A percentile compares a stretch with the other conserved stretches of the same genome.
These are phyloP conservation scores for Cervus canadensis DNA, from an alignment of 2,113 vertebrate genomes.

Conservation along the genomic window DNA sequence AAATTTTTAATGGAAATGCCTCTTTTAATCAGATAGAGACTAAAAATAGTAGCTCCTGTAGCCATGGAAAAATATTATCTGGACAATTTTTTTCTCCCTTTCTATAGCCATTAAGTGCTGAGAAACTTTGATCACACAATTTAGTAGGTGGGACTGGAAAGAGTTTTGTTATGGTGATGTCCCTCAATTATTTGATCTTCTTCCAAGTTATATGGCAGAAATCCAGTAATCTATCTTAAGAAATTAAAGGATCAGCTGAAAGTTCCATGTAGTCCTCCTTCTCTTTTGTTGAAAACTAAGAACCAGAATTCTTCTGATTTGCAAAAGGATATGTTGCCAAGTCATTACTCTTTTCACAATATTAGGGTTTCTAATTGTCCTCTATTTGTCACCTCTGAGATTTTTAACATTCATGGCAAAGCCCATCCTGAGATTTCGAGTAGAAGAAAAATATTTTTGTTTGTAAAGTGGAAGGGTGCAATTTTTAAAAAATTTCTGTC, in stretches of 20 bases:
- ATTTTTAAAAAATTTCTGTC: background rate
- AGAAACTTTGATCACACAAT: background rate
- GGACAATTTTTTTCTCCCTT: background rate
- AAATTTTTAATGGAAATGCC: background rate
- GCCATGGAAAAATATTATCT: background rate
- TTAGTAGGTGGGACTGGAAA: background rate
- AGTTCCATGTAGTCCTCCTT: background rate
- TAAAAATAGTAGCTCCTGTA: background rate
- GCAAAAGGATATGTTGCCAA: background rate
- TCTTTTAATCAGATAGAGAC: background rate
- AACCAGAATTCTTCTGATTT: background rate
- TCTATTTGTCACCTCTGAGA: background rate
- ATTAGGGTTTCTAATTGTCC: background rate
- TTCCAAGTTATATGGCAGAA: background rate
- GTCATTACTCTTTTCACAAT: background rate
- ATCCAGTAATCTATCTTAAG: background rate
- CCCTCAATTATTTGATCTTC: background rate
- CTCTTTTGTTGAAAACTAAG: background rate
- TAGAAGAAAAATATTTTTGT: background rate
- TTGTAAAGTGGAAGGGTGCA: background rate
- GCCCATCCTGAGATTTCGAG: background rate
- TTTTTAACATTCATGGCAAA: background rate
- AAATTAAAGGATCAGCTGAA: constrained; percentile 9
- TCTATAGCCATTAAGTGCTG: background rate
- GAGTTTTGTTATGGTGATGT: background rate